Conservation (phyloP, 2,888 invertebrate genomes). For the Graphium colonna region DNA sequence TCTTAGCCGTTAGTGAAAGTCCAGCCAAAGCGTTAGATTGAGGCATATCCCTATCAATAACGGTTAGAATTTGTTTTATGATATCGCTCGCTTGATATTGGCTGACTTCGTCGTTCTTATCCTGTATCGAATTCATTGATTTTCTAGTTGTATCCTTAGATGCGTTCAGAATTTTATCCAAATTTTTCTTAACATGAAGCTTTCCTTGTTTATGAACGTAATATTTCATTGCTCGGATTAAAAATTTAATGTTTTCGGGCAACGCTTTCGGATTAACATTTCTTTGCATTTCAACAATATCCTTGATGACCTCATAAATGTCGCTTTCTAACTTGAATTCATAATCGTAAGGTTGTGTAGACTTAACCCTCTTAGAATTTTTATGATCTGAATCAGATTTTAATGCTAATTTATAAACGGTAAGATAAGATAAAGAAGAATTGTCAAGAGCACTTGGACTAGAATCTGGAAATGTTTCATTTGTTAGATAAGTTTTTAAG, state of each 20-base stretch:
- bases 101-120: conserved; percentile 2
- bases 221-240: conserved; percentile 44
- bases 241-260: conserved; percentile 41
- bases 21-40: conserved; percentile 34
- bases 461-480: conserved; percentile 24
- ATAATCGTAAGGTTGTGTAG: conserved; percentile 34
- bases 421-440: conserved; percentile 27
- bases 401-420: conserved; percentile 41
- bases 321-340: conserved; percentile 50
- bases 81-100: conserved; percentile 28
- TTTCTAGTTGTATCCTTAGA: conserved; percentile 14
- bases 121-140: no score
- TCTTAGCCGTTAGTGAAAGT: conserved; percentile 38
- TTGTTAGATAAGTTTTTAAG: conserved; percentile 33
- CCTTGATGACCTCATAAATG: conserved; percentile 49
- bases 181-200: conserved; percentile 18
- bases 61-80: conserved; percentile 41
- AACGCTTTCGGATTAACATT: conserved; percentile 31
- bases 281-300: conserved; percentile 43
- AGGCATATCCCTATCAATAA: conserved; percentile 41
- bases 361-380: conserved; percentile 32
- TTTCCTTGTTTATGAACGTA: conserved; percentile 42
- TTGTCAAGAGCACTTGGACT: conserved; percentile 13
- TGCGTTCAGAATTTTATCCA: conserved; percentile 22
- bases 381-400: conserved; percentile 32